phyloP scores from a whole-genome alignment of 2,888 invertebrate genomes.

The Agonum fuliginosum region DNA sequence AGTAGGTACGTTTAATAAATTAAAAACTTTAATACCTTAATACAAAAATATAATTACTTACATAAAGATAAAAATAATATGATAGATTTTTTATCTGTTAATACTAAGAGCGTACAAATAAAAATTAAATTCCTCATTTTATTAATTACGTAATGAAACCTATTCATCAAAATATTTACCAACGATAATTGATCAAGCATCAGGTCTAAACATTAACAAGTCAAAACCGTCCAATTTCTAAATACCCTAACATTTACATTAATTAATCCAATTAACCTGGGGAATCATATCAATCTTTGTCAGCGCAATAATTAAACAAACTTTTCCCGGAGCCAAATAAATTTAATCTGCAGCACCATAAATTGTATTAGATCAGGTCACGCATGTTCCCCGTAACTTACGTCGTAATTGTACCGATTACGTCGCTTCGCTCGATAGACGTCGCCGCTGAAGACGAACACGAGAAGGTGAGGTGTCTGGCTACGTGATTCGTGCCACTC shows the following conservation, averaged over 20 bases:
- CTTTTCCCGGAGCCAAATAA: slow-evolving; percentile 34
- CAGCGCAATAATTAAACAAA: slow-evolving; percentile 43
- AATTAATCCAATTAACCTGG: slow-evolving; percentile 36
- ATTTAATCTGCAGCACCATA: slow-evolving; percentile 16
- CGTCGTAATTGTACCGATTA: neutral
- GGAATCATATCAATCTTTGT: slow-evolving; percentile 39
- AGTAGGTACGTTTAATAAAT: no score
- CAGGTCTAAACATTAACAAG: slow-evolving; percentile 19
- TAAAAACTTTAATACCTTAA: no score
- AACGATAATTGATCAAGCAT: slow-evolving; percentile 15
- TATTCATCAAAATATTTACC: slow-evolving; percentile 15
- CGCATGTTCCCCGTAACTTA: slow-evolving; percentile 29
- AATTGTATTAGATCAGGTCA: slow-evolving; percentile 35
- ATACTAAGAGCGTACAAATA: no score
- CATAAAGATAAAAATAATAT: no score
- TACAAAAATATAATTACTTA: no score
- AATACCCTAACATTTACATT: neutral
- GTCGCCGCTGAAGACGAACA: neutral
- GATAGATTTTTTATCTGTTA: no score
- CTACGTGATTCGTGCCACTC: neutral
- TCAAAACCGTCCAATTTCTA: slow-evolving; percentile 16
- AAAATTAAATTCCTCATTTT: no score
- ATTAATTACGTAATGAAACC: slow-evolving; percentile 9
- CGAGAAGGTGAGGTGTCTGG: neutral
- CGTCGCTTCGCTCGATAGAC: neutral